Evolutionary conservation across 2,113 vertebrate genomes (phyloP), one percentile per base, ranked within the genome.

Genomic region (Catagonus wagneri): DNA sequence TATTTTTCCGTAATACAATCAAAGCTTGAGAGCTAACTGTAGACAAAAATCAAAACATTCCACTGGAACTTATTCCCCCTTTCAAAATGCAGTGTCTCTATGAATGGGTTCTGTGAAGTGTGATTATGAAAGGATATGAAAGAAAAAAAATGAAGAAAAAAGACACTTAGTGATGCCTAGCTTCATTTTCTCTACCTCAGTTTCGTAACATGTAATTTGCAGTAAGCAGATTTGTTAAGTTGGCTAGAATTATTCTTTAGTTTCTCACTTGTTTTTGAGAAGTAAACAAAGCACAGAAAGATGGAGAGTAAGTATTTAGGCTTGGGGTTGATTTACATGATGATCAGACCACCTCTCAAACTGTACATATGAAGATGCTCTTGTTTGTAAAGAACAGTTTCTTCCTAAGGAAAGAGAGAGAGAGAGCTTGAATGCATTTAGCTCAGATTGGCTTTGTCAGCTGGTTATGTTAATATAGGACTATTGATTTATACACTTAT

Each of bases 1-100:
- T 95, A 20, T n/a, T 96, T 96, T 94, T 93, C 39, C 74, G 93
- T 94, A 90, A 79, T 84, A 32, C 22, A 93, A 2, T 94, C 14
- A 88, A 85, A 78, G n/a, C 23, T 68, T 71, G 69, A 93, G 72
- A 56, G 29, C 66, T 96, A 95, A 92, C 13, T 44, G 60, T 78
- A 92, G 60, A 58, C 44, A 83, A 78, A 87, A 90, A 61, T 60
- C 36, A 71, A 79, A 91, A 75, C 10, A 89, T 74, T 79, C 56
- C 56, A 86, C 54, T 75, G 50, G 27, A 84, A 71, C 39, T 52
- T 86, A 92, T 87, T 39, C 15, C 52, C 66, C 13, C 17, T 83
- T 95, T 89, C 72, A 88, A 85, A 96, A 94, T 79, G 79, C 79
- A 89, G 34, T 79, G 29, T 60, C 60, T 72, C 34, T 80, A 23